Percentiles rank a stretch among this genome's conserved stretches.
These are phyloP conservation scores for Epinephelus moara DNA, from an alignment of 2,113 vertebrate species.

Conservation along the genomic window DNA sequence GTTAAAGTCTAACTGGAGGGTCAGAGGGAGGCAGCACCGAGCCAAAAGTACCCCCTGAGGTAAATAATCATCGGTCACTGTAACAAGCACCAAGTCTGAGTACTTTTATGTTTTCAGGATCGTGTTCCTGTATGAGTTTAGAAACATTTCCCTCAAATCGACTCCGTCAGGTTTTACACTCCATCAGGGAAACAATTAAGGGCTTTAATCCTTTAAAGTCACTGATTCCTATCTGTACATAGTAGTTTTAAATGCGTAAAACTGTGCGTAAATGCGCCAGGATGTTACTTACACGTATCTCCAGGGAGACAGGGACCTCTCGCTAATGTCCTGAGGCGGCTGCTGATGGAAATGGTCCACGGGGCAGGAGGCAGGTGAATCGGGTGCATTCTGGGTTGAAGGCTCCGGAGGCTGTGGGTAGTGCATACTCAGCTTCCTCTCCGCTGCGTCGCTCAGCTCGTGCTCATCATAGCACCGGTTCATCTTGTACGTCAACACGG, in stretches of 20 bases:
- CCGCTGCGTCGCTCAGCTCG: constrained; percentile 12
- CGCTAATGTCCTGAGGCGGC: background rate
- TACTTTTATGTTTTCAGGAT: background rate
- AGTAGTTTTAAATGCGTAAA: background rate
- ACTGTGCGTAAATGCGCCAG: background rate
- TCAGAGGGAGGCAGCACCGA: background rate
- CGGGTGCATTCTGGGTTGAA: rapidly evolving
- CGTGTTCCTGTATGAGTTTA: background rate
- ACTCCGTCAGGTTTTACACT: background rate
- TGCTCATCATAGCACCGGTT: constrained; percentile 38
- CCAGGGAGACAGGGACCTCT: constrained; percentile 92
- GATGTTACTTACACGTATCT: constrained; percentile 74
- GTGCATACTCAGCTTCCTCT: constrained; percentile 13
- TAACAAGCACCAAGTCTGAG: background rate
- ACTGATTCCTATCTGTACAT: background rate
- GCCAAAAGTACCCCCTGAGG: background rate
- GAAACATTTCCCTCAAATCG: no score
- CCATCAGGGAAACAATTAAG: background rate
- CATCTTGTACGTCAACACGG: background rate
- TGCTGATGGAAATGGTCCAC: background rate
- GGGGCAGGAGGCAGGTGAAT: constrained; percentile 21
- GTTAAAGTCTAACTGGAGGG: background rate
- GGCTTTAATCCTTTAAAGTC: background rate
- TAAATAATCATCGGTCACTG: background rate
- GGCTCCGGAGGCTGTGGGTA: constrained; percentile 11